A percentile compares a stretch with the other conserved stretches of the same genome.
Conservation (phyloP, 1,140 invertebrate species). For the Meloidogyne floridensis region DNA sequence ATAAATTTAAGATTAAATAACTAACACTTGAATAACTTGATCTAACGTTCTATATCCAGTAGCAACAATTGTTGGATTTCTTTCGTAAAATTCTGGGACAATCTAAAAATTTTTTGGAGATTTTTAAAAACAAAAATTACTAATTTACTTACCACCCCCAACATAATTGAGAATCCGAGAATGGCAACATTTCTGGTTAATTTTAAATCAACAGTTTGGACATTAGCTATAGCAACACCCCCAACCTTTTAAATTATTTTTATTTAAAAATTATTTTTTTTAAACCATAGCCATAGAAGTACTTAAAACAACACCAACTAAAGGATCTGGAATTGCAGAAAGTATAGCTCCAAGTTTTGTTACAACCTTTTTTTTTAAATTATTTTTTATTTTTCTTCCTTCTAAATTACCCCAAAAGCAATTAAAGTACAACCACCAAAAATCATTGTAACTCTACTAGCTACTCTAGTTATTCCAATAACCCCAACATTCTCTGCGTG, state of each 20-base stretch:
- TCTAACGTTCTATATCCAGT: slow-evolving; percentile 32
- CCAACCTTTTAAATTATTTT: slow-evolving; percentile 48
- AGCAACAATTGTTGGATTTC: slow-evolving; percentile 15
- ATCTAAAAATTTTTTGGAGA: slow-evolving; percentile 38
- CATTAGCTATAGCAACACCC: slow-evolving; percentile 65
- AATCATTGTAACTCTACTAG: slow-evolving; percentile 56
- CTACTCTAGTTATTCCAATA: slow-evolving; percentile 42
- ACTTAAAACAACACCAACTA: slow-evolving; percentile 63
- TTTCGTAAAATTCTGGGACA: slow-evolving; percentile 43
- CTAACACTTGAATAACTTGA: slow-evolving; percentile 40
- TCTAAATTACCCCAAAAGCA: slow-evolving; percentile 44
- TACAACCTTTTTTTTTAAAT: slow-evolving; percentile 29
- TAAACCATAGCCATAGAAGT: slow-evolving; percentile 67
- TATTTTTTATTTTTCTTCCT: slow-evolving; percentile 7
- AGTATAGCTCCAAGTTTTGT: slow-evolving; percentile 61
- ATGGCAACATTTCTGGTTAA: slow-evolving; percentile 67
- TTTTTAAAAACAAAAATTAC: too few relatives aligned
- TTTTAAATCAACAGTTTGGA: slow-evolving; percentile 64
- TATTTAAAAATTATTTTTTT: neutral
- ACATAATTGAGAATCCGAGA: slow-evolving; percentile 67
- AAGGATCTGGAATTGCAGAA: slow-evolving; percentile 63
- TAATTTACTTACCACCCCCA: slow-evolving; percentile 56
- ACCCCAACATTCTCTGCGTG: slow-evolving; percentile 65
- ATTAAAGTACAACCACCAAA: slow-evolving; percentile 61
- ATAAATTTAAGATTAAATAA: neutral